Base-by-base conservation (phyloP, 1,140 invertebrate genomes). In the Listronotus oregonensis region DNA sequence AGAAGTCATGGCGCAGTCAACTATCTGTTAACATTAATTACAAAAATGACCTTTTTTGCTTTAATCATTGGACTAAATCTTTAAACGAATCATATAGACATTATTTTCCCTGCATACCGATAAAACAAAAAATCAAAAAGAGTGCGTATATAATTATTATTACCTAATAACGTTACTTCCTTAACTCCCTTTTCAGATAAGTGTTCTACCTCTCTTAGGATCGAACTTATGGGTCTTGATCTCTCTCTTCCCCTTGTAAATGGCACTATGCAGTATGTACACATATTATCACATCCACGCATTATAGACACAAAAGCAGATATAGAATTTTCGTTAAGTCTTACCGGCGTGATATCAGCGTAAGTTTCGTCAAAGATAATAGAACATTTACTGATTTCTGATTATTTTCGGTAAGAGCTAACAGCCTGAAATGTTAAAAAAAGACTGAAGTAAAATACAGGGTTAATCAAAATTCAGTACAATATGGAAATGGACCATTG, bases 211-310 rank as follows among this genome's bases (percentile, higher is more conserved):
- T n/a, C n/a, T 15, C 91, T 85, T 4, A 96, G 71, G 71, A 99
- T 96, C 2, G 96, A 96, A 1, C 80, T 73, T 1, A 95, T 81
- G 0, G 95, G 91, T 12, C 96, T 82, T 10, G 95, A 97, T 71
- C 96, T 82, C 80, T 99, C 97, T 66, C 90, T 82, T 0, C 97
- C 96, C 75, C 97, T 83, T 0, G n/a, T 98, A 78, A 95, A 96
- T 6, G 94, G 95, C 1, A 97, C 94, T 64, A 97, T 95, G 75
- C 94, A 97, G 73, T 95, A 97, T 12, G 92, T 92, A 74, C 97
- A 99, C 95, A 98, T 97, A 75, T 99, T 99, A 81, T 99, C 94
- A 82, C 97, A 99, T 0, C 96, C 96, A n/a, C n/a, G 83, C 94
- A 97, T 98, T 71, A 98, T 97, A 12, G 96, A 95, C 85, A 98